Percentiles rank a stretch among this genome's conserved stretches.
Evolutionary conservation across 2,888 invertebrate species (phyloP).

Genomic region (Heliconius sara): DNA sequence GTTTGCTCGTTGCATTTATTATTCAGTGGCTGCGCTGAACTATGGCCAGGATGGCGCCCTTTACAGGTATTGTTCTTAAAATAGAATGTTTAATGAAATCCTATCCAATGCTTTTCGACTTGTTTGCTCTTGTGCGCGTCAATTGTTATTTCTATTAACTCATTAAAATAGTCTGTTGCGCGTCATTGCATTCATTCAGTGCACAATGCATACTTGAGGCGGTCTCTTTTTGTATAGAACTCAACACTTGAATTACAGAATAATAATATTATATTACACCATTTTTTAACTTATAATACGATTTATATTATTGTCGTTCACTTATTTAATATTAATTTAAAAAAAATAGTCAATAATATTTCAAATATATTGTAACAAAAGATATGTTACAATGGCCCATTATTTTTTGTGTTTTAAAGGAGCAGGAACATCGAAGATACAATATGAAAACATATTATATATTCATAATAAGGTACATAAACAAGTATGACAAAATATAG

Average conservation of each 20-base stretch:
- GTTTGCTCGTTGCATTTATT: conserved; percentile 78
- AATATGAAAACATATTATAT: not conserved
- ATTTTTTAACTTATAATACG: not conserved
- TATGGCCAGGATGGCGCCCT: conserved; percentile 79
- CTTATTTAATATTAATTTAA: not conserved
- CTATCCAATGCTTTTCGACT: conserved; percentile 5
- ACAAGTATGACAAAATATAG: not conserved
- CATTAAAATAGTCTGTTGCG: conserved; percentile 30
- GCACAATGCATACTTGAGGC: conserved; percentile 30
- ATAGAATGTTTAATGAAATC: conserved; percentile 42
- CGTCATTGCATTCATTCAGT: conserved; percentile 28
- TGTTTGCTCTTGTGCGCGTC: conserved; percentile 1
- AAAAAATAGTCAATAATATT: not conserved
- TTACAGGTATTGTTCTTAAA: conserved; percentile 71
- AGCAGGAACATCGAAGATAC: not conserved
- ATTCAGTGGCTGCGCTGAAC: conserved; percentile 78
- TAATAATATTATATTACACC: not conserved
- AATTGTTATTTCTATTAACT: conserved; percentile 13
- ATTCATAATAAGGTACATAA: not conserved
- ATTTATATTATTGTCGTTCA: not conserved
- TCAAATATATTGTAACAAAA: not conserved
- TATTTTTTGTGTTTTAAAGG: too few relatives aligned
- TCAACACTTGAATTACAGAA: not conserved
- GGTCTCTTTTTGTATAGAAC: not conserved
- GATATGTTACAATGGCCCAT: too few relatives aligned